Evolutionary conservation across 2,113 vertebrate species (phyloP).

Genomic region (Perca schrenkii): DNA sequence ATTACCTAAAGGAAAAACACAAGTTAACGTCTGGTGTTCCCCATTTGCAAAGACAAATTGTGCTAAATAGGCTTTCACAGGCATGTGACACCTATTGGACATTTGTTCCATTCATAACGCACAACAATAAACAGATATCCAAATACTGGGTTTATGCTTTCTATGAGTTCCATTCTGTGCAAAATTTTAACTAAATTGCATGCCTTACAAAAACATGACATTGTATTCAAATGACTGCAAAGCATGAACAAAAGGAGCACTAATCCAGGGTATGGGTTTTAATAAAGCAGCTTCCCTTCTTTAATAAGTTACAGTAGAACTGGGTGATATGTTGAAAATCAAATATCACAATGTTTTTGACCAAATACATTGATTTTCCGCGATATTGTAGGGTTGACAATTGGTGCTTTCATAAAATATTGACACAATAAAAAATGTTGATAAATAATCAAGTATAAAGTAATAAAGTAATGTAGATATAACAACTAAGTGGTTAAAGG

Average conservation of each 20-base stretch:
- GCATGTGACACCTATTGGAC: background rate
- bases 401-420: too few species aligned
- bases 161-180: background rate
- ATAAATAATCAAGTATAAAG: too few species aligned
- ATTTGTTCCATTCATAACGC: slow-evolving; percentile 11
- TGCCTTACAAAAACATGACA: background rate
- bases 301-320: background rate
- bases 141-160: slow-evolving; percentile 1
- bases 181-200: slow-evolving; percentile 2
- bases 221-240: background rate
- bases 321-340: too few species aligned
- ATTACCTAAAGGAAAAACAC: slow-evolving; percentile 88
- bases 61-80: background rate
- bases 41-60: background rate
- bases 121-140: background rate
- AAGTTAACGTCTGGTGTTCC: slow-evolving; percentile 21
- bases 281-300: background rate
- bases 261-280: background rate
- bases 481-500: too few species aligned
- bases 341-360: too few species aligned
- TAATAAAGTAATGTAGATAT: too few species aligned
- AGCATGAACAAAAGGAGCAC: background rate
- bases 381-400: too few species aligned
- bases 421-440: too few species aligned
- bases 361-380: too few species aligned